Evolutionary conservation across 2,797 vertebrate species (phyloP).

Genomic region (Anabacerthia variegaticeps): DNA sequence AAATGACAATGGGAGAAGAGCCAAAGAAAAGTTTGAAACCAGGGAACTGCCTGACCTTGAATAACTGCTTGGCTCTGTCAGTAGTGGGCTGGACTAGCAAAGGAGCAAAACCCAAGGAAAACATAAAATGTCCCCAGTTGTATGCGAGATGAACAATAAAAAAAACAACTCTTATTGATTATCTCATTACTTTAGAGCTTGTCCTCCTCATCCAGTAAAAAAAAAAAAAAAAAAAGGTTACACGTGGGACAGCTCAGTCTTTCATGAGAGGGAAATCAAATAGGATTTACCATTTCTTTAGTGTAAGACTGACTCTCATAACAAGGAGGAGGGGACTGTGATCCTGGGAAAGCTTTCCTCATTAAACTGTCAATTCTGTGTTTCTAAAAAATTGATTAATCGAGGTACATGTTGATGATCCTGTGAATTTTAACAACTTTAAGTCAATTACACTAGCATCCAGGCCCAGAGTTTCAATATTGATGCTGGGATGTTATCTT

Average conservation of each 20-base stretch:
- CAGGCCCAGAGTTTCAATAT: neutral
- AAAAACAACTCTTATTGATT: neutral
- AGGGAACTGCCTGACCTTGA: constrained; percentile 34
- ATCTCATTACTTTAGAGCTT: neutral
- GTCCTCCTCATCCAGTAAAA: neutral
- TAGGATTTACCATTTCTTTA: constrained; percentile 35
- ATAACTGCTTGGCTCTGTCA: neutral
- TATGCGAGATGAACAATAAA: fast-evolving
- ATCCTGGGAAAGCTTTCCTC: constrained; percentile 50
- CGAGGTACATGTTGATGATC: neutral
- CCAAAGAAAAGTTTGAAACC: constrained; percentile 45
- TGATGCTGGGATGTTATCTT: neutral
- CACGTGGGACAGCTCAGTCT: constrained; percentile 9
- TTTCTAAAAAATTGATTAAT: constrained; percentile 56
- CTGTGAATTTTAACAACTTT: constrained; percentile 48
- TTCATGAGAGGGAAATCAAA: constrained; percentile 35
- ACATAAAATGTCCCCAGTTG: fast-evolving
- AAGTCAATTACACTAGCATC: constrained; percentile 26
- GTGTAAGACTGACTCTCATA: neutral
- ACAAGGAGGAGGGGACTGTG: constrained; percentile 42
- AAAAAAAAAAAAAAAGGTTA: neutral
- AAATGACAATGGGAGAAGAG: constrained; percentile 30
- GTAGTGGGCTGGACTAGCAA: neutral
- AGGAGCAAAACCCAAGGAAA: neutral
- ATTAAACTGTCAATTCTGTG: constrained; percentile 46